Percentiles rank a stretch among this genome's conserved stretches.
Evolutionary conservation across 2,113 vertebrate genomes (phyloP).

Genomic region (Sciurus niger): DNA sequence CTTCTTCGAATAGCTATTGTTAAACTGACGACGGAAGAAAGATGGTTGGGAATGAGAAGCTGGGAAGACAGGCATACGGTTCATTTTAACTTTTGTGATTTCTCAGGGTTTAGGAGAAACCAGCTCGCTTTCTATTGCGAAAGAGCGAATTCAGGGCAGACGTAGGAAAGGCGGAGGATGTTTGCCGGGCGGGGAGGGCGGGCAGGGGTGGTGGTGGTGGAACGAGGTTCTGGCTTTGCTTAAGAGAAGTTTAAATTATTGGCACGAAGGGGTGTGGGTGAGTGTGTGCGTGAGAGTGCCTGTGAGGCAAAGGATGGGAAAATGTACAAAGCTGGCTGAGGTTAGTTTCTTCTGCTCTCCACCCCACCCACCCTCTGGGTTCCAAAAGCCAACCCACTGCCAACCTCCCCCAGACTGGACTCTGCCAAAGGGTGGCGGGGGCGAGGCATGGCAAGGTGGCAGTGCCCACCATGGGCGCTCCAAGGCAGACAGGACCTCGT

Average conservation of each 20-base stretch:
- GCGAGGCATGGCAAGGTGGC: slow-evolving; percentile 48
- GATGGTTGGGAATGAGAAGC: slow-evolving; percentile 72
- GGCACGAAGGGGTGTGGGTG: slow-evolving; percentile 67
- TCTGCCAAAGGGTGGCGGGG: slow-evolving; percentile 12
- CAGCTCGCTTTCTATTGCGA: slow-evolving; percentile 59
- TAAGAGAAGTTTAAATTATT: slow-evolving; percentile 75
- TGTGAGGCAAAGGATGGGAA: slow-evolving; percentile 39
- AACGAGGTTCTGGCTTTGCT: slow-evolving; percentile 66
- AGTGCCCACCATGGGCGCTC: slow-evolving; percentile 57
- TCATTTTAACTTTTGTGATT: slow-evolving; percentile 78
- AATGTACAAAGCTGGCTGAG: slow-evolving; percentile 52
- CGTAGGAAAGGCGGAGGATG: background rate
- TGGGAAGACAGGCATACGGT: slow-evolving; percentile 66
- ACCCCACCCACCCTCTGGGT: slow-evolving; percentile 52
- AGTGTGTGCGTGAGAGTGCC: slow-evolving; percentile 70
- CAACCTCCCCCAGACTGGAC: background rate
- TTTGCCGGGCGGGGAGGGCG: slow-evolving; percentile 5
- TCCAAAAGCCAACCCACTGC: slow-evolving; percentile 17
- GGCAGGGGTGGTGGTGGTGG: background rate
- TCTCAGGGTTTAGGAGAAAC: slow-evolving; percentile 66
- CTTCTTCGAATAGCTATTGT: slow-evolving; percentile 82
- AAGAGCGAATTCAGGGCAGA: slow-evolving; percentile 38
- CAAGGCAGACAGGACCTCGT: slow-evolving; percentile 41
- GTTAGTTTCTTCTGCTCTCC: slow-evolving; percentile 15
- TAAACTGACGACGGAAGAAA: slow-evolving; percentile 77